Conservation (phyloP, 2,888 invertebrate genomes). For the Hydrotaea cyrtoneurina region DNA sequence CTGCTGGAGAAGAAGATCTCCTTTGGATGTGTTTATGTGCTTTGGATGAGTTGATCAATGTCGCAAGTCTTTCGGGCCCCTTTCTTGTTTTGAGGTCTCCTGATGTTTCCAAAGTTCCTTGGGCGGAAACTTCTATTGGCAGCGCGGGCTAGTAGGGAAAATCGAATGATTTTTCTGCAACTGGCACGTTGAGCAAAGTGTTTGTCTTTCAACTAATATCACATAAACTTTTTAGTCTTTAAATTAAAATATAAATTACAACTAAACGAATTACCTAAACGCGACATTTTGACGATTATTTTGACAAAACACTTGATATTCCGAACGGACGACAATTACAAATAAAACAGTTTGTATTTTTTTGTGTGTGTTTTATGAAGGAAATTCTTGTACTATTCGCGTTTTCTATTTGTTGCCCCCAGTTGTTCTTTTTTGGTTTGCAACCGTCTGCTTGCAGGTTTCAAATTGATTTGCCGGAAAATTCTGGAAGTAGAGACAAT, state of each 20-base stretch:
- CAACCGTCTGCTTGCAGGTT: conserved; percentile 66
- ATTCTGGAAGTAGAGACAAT: conserved; percentile 70
- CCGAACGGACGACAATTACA: conserved; percentile 33
- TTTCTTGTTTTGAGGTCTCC: neutral
- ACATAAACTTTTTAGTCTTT: conserved; percentile 78
- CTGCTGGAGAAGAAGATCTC: too few relatives aligned
- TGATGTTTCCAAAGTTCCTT: neutral
- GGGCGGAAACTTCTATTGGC: neutral
- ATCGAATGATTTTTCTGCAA: neutral
- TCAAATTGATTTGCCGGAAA: conserved; percentile 70
- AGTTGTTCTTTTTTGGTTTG: conserved; percentile 6
- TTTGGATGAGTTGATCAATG: neutral
- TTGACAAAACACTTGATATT: conserved; percentile 49
- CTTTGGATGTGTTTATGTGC: too few relatives aligned
- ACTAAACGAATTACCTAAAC: conserved; percentile 70
- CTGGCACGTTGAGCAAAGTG: conserved; percentile 38
- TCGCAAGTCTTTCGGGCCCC: neutral
- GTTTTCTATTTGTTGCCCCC: neutral
- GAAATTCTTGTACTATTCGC: too few relatives aligned
- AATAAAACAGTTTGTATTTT: neutral
- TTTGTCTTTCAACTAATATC: conserved; percentile 71
- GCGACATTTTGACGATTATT: conserved; percentile 74
- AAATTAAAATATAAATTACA: conserved; percentile 72
- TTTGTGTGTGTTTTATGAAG: too few relatives aligned
- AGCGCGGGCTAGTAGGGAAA: conserved; percentile 7